Percentiles rank a stretch among this genome's conserved stretches.
Evolutionary conservation across 2,888 invertebrate species (phyloP).

Genomic region (Zygothrica quintamaculata): DNA sequence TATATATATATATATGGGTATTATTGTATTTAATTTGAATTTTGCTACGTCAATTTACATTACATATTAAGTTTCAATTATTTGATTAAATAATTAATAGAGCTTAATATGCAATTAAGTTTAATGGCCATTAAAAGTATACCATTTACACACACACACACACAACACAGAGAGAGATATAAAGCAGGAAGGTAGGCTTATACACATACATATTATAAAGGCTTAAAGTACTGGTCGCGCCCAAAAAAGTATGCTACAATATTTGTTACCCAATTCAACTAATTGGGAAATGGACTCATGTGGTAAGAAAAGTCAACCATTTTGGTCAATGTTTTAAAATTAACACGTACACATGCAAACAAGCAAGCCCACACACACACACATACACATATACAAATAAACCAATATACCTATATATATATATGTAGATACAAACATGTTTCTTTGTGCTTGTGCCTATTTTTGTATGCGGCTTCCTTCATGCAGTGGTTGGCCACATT

Average conservation of each 20-base stretch:
- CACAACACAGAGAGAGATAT: too few species aligned
- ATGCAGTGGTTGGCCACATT: slow-evolving; percentile 44
- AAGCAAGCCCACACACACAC: slow-evolving; percentile 5
- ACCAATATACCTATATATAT: slow-evolving; percentile 17
- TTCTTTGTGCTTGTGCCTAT: slow-evolving; percentile 30
- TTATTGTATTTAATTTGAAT: slow-evolving; percentile 1
- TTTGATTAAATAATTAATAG: slow-evolving; percentile 52
- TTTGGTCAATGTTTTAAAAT: slow-evolving; percentile 72
- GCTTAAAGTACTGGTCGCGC: slow-evolving; percentile 4
- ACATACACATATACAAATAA: slow-evolving; percentile 15
- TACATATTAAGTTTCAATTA: slow-evolving; percentile 53
- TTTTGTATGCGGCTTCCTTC: slow-evolving; percentile 34
- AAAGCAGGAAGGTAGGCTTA: too few species aligned
- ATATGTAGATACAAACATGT: slow-evolving; percentile 13
- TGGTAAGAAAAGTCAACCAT: slow-evolving; percentile 29
- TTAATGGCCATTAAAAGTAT: slow-evolving; percentile 52
- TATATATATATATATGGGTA: too few species aligned
- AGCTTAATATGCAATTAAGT: slow-evolving; percentile 52
- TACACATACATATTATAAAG: neutral
- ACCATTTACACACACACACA: slow-evolving; percentile 4
- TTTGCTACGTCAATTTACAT: slow-evolving; percentile 33
- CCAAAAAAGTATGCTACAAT: slow-evolving; percentile 42
- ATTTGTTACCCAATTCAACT: slow-evolving; percentile 27
- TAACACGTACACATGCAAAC: slow-evolving; percentile 41
- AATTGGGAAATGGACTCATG: slow-evolving; percentile 41